Evolutionary conservation across 2,113 vertebrate genomes (phyloP), one percentile per base, ranked within the genome.

Genomic region (Lepus europaeus): DNA sequence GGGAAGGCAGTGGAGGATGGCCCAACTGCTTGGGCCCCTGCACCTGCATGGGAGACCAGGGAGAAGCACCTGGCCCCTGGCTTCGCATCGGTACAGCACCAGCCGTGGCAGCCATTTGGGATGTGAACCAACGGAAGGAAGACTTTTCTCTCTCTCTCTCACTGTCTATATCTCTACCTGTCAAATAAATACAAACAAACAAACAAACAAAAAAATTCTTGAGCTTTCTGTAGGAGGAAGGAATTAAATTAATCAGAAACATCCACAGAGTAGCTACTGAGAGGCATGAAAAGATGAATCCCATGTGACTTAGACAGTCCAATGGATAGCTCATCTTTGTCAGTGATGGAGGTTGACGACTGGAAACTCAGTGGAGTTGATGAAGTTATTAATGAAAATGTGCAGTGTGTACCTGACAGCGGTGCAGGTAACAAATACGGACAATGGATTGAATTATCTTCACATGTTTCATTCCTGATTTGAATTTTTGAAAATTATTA

Each of bases 401-500:
- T 88, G 45, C 45, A 45, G 45, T 45, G 45, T 45, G 45, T 45
- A 45, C 45, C 45, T 45, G 45, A 45, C 45, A 45, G 45, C 45
- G 45, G 6, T 45, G 19, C 77, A 13, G 33, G 70, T 17, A 96
- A 90, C 4, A 69, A 73, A 93, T 49, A 78, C 8, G 23, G 20
- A 85, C 70, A 92, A 90, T 13, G 87, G 69, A 84, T 31, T 92
- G 93, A 96, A 90, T 95, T 83, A 77, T 72, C 39, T 91, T 33
- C 61, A 70, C 61, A 70, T 39, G 73, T 27, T 92, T 87, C 91
- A 94, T 63, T 25, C 82, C 23, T 25, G 79, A 96, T 92, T 94
- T 33, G 51, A 77, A 92, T 84, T 90, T 95, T 33, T 51, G n/a
- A 78, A 93, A 77, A 7, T 72, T 91, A 97, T 96, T 87, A 94